Evolutionary conservation across 2,113 vertebrate genomes (phyloP).

Genomic region (Orthonyx spaldingii): DNA sequence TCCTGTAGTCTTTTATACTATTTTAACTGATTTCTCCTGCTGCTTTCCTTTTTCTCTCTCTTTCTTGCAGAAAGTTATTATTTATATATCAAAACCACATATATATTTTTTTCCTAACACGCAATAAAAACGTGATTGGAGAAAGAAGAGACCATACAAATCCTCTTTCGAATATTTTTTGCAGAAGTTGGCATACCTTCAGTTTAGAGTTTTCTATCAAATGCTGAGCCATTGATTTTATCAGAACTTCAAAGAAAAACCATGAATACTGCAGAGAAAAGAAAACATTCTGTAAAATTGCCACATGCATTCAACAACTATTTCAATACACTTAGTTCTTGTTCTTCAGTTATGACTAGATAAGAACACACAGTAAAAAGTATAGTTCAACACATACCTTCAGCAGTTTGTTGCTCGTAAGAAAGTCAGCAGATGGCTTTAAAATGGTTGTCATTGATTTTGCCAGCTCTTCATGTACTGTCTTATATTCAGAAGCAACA

Average conservation of each 20-base stretch:
- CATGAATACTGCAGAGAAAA: conserved; percentile 88
- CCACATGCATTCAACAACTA: not conserved
- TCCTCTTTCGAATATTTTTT: not conserved
- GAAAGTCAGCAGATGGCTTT: conserved; percentile 96
- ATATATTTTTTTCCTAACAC: not conserved
- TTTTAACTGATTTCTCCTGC: not conserved
- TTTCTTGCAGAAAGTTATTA: not conserved
- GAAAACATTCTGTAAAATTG: not conserved
- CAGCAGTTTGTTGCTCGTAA: conserved; percentile 96
- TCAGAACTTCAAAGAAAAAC: conserved; percentile 98
- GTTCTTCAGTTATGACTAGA: not conserved
- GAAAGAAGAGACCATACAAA: not conserved
- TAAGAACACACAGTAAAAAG: not conserved
- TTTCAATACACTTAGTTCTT: not conserved
- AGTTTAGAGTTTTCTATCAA: conserved; percentile 92
- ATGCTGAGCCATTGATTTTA: conserved; percentile 98
- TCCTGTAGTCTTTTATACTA: not conserved
- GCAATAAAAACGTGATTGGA: not conserved
- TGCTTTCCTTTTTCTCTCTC: not conserved
- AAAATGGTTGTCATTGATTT: conserved; percentile 97
- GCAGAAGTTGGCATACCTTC: conserved; percentile 76
- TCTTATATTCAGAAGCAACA: conserved; percentile 80
- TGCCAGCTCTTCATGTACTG: conserved; percentile 90
- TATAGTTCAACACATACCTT: conserved; percentile 76
- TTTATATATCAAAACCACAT: not conserved